Percentiles rank a stretch among this genome's conserved stretches.
Evolutionary conservation across 1,140 invertebrate genomes (phyloP).

Genomic region (Zaprionus vittiger): DNA sequence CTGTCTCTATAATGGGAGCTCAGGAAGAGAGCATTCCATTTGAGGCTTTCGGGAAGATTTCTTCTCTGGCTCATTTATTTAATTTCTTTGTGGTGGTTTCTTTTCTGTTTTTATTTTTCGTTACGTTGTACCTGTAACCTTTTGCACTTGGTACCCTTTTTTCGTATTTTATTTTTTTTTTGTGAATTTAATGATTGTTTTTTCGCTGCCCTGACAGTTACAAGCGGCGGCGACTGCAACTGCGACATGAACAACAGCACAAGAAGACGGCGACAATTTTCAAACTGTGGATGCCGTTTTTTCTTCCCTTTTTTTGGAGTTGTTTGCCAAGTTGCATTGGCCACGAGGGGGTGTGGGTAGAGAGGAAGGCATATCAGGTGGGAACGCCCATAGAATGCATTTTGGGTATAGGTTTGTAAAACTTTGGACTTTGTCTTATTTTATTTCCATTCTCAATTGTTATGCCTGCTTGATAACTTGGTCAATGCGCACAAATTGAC

Average conservation of each 20-base stretch:
- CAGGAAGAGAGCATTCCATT: constrained; percentile 23
- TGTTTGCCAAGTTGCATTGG: constrained; percentile 8
- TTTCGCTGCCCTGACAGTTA: constrained; percentile 67
- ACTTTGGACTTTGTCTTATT: constrained; percentile 34
- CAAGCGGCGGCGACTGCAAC: constrained; percentile 55
- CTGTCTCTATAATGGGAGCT: background rate
- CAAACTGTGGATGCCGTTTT: constrained; percentile 25
- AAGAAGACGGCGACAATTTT: constrained; percentile 44
- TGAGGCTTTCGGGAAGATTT: background rate
- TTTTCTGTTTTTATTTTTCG: constrained; percentile 36
- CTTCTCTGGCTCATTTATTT: constrained; percentile 53
- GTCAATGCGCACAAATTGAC: constrained; percentile 43
- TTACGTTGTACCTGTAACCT: constrained; percentile 79
- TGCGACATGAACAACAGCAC: constrained; percentile 40
- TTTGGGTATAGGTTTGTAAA: constrained; percentile 11
- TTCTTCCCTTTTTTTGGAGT: constrained; percentile 10
- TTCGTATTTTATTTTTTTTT: constrained; percentile 52
- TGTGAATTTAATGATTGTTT: constrained; percentile 82
- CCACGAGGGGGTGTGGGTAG: background rate
- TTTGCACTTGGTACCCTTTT: constrained; percentile 83
- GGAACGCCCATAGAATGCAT: constrained; percentile 39
- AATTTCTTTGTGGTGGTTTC: constrained; percentile 44
- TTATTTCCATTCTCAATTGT: constrained; percentile 47
- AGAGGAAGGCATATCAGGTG: constrained; percentile 39
- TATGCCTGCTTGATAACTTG: constrained; percentile 43